A percentile compares a stretch with the other conserved stretches of the same genome.
Evolutionary conservation across 2,797 vertebrate genomes (phyloP).

Genomic region (Danio kyathit): DNA sequence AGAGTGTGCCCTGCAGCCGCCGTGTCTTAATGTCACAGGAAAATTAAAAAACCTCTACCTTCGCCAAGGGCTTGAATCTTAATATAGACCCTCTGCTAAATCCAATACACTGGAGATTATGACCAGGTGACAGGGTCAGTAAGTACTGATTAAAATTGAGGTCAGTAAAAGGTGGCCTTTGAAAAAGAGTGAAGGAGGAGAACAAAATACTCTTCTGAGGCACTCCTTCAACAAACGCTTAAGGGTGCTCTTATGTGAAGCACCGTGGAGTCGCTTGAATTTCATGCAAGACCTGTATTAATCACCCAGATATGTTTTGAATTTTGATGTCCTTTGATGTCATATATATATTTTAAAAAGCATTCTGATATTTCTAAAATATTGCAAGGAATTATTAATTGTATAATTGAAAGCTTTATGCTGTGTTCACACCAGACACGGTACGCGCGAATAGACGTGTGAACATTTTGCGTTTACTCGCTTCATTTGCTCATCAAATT

Average conservation of each 20-base stretch:
- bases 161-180: conserved; percentile 56
- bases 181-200: conserved; percentile 36
- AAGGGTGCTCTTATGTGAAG: conserved; percentile 37
- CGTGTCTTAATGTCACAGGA: conserved; percentile 87
- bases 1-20: conserved; percentile 84
- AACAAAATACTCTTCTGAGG: conserved; percentile 35
- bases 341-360: conserved; percentile 25
- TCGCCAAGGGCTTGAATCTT: conserved; percentile 83
- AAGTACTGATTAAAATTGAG: conserved; percentile 67
- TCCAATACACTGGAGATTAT: conserved; percentile 73
- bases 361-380: not conserved
- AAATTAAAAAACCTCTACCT: conserved; percentile 87
- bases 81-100: conserved; percentile 80
- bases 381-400: not conserved
- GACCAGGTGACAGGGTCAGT: conserved; percentile 66
- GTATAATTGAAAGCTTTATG: not conserved
- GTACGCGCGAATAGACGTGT: no score
- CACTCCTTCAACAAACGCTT: conserved; percentile 32
- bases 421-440: no score
- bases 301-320: conserved; percentile 37
- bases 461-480: no score
- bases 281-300: conserved; percentile 30
- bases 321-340: conserved; percentile 29
- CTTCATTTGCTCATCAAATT: no score
- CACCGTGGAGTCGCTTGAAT: not conserved